phyloP scores from a whole-genome alignment of 2,797 vertebrate species.

The Thamnophis elegans region DNA sequence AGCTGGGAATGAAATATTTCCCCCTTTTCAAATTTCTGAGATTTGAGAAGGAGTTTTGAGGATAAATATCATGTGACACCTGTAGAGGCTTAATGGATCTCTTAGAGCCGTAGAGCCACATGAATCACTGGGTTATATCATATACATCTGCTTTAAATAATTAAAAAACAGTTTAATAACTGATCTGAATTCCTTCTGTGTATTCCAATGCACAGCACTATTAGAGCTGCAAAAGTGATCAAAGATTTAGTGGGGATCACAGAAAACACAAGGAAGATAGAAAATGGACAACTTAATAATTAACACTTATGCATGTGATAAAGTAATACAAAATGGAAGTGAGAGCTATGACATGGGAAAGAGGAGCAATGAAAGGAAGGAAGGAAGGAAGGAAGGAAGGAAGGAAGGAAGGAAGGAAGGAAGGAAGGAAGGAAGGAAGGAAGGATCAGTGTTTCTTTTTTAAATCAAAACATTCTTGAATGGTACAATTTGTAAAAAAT shows the following conservation, averaged over 20 bases:
- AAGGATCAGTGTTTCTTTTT: neutral
- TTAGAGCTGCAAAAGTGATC: neutral
- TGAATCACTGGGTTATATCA: neutral
- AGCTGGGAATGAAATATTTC: neutral
- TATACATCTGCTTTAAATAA: neutral
- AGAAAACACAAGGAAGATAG: neutral
- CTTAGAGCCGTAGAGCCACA: neutral
- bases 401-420: too few relatives aligned
- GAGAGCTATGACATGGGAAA: neutral
- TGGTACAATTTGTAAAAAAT: neutral
- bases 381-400: too few relatives aligned
- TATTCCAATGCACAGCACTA: neutral
- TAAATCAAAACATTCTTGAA: neutral
- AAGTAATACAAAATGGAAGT: neutral
- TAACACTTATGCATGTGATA: neutral
- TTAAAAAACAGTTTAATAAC: neutral
- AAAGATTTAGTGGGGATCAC: neutral
- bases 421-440: neutral
- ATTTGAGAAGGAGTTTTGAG: neutral
- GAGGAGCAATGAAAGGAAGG: neutral
- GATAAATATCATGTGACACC: neutral
- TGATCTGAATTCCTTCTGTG: neutral
- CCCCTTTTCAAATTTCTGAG: neutral
- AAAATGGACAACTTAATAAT: neutral
- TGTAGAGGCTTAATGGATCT: neutral